These are phyloP conservation scores for Diglossa brunneiventris DNA, from an alignment of 2,113 vertebrate genomes.

Conservation along the genomic window DNA sequence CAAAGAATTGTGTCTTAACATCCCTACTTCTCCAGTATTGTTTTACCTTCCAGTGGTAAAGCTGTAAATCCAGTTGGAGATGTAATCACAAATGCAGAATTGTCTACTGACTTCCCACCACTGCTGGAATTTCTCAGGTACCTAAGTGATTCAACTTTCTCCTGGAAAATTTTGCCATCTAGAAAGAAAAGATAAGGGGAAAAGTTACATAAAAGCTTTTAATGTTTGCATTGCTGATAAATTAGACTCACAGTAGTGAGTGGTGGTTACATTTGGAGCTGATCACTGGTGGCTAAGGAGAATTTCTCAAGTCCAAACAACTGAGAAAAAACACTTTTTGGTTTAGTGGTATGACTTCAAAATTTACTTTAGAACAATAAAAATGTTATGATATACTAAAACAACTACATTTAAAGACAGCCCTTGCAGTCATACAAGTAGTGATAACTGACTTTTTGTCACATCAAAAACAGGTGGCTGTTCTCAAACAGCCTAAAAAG, in stretches of 20 bases:
- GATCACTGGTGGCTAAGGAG: neutral
- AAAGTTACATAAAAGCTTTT: neutral
- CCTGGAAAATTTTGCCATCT: conserved; percentile 96
- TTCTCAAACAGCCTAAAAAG: neutral
- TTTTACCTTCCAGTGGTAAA: conserved; percentile 78
- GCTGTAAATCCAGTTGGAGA: conserved; percentile 81
- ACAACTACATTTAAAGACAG: neutral
- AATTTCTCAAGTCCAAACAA: neutral
- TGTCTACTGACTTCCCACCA: conserved; percentile 80
- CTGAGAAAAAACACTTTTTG: neutral
- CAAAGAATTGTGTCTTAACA: neutral
- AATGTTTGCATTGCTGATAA: neutral
- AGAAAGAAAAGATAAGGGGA: conserved; percentile 5
- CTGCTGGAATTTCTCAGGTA: conserved; percentile 85
- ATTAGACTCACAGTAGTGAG: neutral
- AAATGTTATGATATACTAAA: neutral
- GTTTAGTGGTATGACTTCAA: neutral
- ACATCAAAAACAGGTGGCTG: neutral
- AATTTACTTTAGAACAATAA: neutral
- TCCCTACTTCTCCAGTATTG: neutral
- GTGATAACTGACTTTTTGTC: neutral
- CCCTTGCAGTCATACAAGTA: neutral
- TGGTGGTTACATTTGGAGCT: neutral
- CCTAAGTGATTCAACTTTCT: conserved; percentile 92
- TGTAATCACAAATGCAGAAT: conserved; percentile 80